A percentile compares a stretch with the other conserved stretches of the same genome.
These are phyloP conservation scores for Cheilosia soror DNA, from an alignment of 2,888 invertebrate species.

Conservation along the genomic window DNA sequence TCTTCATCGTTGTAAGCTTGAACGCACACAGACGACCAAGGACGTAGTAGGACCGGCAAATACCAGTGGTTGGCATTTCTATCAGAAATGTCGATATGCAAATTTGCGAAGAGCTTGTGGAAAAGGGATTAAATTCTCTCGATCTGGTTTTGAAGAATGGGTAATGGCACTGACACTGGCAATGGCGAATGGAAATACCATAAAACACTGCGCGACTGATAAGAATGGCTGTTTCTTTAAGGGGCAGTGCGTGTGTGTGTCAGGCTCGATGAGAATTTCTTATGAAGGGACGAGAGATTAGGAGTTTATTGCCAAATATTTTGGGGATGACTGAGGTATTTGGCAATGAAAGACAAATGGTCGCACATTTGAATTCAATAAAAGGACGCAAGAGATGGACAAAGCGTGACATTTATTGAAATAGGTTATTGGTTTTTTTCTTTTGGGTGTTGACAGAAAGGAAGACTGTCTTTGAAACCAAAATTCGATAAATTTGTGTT, in stretches of 20 bases:
- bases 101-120: slow-evolving; percentile 46
- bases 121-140: slow-evolving; percentile 46
- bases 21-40: slow-evolving; percentile 9
- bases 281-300: background rate
- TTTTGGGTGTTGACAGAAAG: background rate
- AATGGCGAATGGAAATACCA: slow-evolving; percentile 51
- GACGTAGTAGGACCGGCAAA: slow-evolving; percentile 11
- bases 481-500: too few relatives aligned
- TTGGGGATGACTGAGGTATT: slow-evolving; percentile 17
- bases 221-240: slow-evolving; percentile 30
- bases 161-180: slow-evolving; percentile 10
- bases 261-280: too few relatives aligned
- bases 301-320: slow-evolving; percentile 26
- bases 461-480: too few relatives aligned
- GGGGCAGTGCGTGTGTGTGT: background rate
- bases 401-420: background rate
- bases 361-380: slow-evolving; percentile 17
- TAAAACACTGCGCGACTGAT: slow-evolving; percentile 58
- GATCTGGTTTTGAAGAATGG: slow-evolving; percentile 33
- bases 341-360: slow-evolving; percentile 5
- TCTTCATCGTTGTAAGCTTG: slow-evolving; percentile 19
- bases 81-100: slow-evolving; percentile 53
- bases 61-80: slow-evolving; percentile 33
- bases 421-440: background rate
- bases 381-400: background rate